Conservation (phyloP, 1,140 invertebrate genomes). For the Drosophila azteca region DNA sequence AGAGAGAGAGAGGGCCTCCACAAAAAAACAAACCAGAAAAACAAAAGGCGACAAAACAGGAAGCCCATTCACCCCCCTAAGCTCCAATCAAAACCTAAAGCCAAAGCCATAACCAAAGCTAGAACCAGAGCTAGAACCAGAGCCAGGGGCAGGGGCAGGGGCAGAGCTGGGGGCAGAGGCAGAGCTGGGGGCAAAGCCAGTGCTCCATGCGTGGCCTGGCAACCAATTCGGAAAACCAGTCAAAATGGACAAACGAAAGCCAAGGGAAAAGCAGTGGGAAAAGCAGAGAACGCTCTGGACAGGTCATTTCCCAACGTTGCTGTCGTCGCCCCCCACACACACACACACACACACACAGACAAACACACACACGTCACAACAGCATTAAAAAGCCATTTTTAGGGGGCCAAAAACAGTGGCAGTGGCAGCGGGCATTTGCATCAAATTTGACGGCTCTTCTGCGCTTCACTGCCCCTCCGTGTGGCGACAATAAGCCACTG, state of each 20-base stretch:
- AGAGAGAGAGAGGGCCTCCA: constrained; percentile 7
- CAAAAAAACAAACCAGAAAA: background rate
- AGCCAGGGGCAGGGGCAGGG: background rate
- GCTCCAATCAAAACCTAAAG: constrained; percentile 39
- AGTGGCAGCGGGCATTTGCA: constrained; percentile 28
- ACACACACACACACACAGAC: constrained; percentile 3
- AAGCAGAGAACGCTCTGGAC: background rate
- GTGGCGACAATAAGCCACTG: constrained; percentile 8
- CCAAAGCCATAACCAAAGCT: background rate
- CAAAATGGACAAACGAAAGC: background rate
- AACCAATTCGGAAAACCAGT: constrained; percentile 14
- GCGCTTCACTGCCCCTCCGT: constrained; percentile 61
- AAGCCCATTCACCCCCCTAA: constrained; percentile 19
- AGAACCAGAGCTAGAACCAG: background rate
- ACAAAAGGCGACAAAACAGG: constrained; percentile 47
- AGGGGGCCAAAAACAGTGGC: constrained; percentile 10
- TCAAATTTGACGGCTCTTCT: constrained; percentile 52
- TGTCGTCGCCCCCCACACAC: constrained; percentile 10
- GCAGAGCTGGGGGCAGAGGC: background rate
- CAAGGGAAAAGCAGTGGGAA: constrained; percentile 2
- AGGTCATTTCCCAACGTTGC: background rate
- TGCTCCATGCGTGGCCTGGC: constrained; percentile 38
- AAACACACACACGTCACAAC: constrained; percentile 32
- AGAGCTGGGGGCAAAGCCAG: no score
- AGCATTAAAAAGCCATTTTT: constrained; percentile 43